These are phyloP conservation scores for Calidris pygmaea DNA, from an alignment of 2,113 vertebrate genomes.

Conservation along the genomic window DNA sequence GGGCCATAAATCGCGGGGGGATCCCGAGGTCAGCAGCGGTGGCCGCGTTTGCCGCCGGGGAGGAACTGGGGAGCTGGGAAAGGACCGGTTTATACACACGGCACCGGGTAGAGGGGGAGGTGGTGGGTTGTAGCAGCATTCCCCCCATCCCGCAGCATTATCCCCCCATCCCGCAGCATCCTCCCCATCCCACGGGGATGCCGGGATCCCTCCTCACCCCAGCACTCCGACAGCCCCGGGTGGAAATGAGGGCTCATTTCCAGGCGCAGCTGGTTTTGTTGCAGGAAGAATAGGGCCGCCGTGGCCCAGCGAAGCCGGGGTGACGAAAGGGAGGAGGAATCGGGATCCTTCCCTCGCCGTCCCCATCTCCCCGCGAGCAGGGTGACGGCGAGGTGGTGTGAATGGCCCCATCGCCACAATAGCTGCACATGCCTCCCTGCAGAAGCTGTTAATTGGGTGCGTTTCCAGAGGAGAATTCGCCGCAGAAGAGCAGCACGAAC, in stretches of 20 bases:
- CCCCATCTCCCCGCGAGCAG: neutral
- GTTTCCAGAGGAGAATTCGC: neutral
- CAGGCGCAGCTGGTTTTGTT: neutral
- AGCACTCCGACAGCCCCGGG: neutral
- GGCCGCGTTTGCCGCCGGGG: neutral
- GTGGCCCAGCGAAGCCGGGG: neutral
- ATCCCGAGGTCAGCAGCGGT: conserved; percentile 46
- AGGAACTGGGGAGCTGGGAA: neutral
- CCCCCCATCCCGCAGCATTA: neutral
- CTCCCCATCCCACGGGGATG: fast-evolving
- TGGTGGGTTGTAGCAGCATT: fast-evolving
- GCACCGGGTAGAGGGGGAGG: neutral
- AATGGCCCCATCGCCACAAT: neutral
- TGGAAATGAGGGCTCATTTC: neutral
- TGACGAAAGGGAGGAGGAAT: neutral
- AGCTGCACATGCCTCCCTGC: neutral
- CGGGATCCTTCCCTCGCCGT: neutral
- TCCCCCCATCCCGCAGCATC: neutral
- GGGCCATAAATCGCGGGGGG: conserved; percentile 25
- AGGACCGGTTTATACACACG: fast-evolving
- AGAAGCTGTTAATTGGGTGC: neutral
- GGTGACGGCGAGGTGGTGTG: fast-evolving
- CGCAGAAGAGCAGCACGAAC: fast-evolving
- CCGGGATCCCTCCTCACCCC: fast-evolving
- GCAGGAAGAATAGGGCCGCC: neutral